Evolutionary conservation across 2,888 invertebrate species (phyloP).

Genomic region (Perdita meconis): DNA sequence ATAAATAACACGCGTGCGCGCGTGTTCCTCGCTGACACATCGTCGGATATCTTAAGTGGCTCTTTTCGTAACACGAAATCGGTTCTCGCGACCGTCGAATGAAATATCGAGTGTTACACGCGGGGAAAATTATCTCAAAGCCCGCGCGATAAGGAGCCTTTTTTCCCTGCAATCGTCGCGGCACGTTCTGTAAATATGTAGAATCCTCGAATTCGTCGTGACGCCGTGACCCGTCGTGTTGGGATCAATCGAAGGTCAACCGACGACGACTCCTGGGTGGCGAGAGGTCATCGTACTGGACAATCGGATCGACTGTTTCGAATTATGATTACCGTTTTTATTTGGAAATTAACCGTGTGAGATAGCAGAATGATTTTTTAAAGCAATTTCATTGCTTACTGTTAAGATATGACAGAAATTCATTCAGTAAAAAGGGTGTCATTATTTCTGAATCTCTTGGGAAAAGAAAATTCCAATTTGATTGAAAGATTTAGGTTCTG

Average conservation of each 20-base stretch:
- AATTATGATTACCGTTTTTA: neutral
- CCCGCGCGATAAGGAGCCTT: neutral
- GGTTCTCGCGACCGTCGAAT: constrained; percentile 32
- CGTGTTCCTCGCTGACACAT: constrained; percentile 7
- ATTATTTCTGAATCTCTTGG: no score
- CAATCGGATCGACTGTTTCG: constrained; percentile 14
- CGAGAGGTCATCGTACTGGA: neutral
- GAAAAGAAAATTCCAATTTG: no score
- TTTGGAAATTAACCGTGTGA: no score
- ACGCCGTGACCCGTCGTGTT: neutral
- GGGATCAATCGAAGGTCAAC: neutral
- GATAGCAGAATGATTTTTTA: no score
- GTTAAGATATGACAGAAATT: no score
- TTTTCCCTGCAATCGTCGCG: constrained; percentile 3
- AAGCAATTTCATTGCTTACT: no score
- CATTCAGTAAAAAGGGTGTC: no score
- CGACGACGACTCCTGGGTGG: neutral
- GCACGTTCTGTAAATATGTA: constrained; percentile 9
- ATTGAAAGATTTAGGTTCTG: no score
- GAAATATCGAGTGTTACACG: constrained; percentile 10
- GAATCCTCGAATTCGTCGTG: neutral
- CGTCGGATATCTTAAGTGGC: constrained; percentile 41
- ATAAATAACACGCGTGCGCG: constrained; percentile 37
- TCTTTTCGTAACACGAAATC: constrained; percentile 40
- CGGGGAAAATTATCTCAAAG: constrained; percentile 21